Conservation (phyloP, 64 coral and sea anemone species). For the Platygyra sinensis region DNA sequence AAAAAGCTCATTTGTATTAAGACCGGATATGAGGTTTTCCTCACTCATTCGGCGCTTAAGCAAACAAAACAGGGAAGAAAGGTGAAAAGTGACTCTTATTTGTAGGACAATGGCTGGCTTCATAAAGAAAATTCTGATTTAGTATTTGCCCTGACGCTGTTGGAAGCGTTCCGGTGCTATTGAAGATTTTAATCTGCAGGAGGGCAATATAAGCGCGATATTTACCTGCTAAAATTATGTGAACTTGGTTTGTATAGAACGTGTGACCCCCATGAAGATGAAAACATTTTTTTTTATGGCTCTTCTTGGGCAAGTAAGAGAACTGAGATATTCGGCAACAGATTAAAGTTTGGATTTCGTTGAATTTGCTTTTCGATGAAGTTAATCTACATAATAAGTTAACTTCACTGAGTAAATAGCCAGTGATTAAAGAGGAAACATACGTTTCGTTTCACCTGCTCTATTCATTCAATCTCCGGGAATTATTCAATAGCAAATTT, state of each 20-base stretch:
- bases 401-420: constrained; percentile 39
- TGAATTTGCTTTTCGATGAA: constrained; percentile 7
- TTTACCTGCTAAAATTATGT: constrained; percentile 19
- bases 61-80: constrained; percentile 37
- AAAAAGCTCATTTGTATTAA: constrained; percentile 19
- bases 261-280: not conserved
- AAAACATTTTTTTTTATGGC: not conserved
- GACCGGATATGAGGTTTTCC: constrained; percentile 39
- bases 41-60: constrained; percentile 15
- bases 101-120: constrained; percentile 30
- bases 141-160: constrained; percentile 21
- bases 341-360: not conserved
- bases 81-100: constrained; percentile 33
- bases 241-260: not conserved
- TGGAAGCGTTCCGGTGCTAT: constrained; percentile 15
- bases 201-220: constrained; percentile 22
- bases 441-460: constrained; percentile 26
- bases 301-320: not conserved
- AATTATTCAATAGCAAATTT: constrained; percentile 21
- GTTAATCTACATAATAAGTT: constrained; percentile 49
- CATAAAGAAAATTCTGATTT: constrained; percentile 39
- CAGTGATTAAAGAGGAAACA: constrained; percentile 39
- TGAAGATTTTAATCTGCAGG: constrained; percentile 37
- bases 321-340: not conserved
- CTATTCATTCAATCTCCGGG: constrained; percentile 1